Percentiles rank a stretch among this genome's conserved stretches.
These are phyloP conservation scores for Pao palembangensis DNA, from an alignment of 2,113 vertebrate genomes.

Conservation along the genomic window DNA sequence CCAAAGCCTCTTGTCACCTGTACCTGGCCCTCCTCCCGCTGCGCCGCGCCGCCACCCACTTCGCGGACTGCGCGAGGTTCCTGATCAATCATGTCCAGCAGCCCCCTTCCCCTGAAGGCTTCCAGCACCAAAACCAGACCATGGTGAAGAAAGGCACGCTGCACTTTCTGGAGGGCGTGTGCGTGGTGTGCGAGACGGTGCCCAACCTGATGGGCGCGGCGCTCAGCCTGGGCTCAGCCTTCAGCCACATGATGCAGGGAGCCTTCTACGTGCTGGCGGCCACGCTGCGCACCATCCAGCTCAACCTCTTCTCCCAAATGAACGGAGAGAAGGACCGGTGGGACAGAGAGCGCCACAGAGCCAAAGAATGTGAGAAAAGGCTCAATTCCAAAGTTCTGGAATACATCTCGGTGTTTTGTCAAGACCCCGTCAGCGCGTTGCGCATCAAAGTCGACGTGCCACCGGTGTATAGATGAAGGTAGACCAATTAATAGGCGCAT, in stretches of 20 bases:
- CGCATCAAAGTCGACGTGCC: constrained; percentile 71
- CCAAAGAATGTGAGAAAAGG: constrained; percentile 58
- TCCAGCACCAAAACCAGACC: constrained; percentile 11
- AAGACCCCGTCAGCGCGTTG: constrained; percentile 69
- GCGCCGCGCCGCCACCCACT: constrained; percentile 54
- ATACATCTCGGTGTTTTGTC: constrained; percentile 70
- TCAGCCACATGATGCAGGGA: constrained; percentile 64
- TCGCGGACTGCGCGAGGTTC: constrained; percentile 41
- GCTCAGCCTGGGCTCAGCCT: constrained; percentile 56
- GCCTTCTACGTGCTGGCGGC: constrained; percentile 58
- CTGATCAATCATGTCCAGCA: constrained; percentile 50
- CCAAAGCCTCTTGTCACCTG: constrained; percentile 69
- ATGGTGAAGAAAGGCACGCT: constrained; percentile 46
- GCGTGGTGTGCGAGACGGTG: constrained; percentile 60
- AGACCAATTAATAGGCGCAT: constrained; percentile 35
- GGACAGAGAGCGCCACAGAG: constrained; percentile 59
- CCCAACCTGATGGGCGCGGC: constrained; percentile 58
- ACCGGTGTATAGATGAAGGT: constrained; percentile 65
- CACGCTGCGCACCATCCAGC: constrained; percentile 63
- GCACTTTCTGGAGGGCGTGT: constrained; percentile 59
- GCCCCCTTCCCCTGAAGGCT: constrained; percentile 7
- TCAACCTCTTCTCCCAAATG: constrained; percentile 63
- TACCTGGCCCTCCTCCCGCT: constrained; percentile 69
- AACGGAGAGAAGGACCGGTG: constrained; percentile 65
- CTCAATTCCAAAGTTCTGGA: constrained; percentile 61